These are phyloP conservation scores for Baryphthengus martii DNA, from an alignment of 2,113 vertebrate genomes.

Conservation along the genomic window DNA sequence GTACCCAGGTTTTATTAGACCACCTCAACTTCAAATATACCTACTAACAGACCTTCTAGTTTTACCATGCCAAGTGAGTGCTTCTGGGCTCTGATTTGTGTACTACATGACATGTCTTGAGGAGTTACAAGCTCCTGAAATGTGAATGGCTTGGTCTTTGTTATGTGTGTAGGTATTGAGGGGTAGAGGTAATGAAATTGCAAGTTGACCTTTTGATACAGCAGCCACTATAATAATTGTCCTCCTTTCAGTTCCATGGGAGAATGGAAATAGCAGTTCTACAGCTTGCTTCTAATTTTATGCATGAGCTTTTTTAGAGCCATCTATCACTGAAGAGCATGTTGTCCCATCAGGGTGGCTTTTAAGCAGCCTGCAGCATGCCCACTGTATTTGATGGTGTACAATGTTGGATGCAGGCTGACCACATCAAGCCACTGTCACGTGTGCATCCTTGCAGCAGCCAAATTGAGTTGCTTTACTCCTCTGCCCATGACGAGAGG, in stretches of 20 bases:
- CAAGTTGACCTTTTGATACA: conserved; percentile 29
- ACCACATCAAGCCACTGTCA: not conserved
- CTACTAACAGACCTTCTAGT: not conserved
- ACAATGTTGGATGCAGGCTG: not conserved
- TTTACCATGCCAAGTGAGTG: not conserved
- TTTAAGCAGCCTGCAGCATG: not conserved
- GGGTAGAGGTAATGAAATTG: conserved; percentile 12
- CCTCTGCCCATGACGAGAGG: not conserved
- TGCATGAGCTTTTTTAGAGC: conserved; percentile 12
- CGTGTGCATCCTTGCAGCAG: not conserved
- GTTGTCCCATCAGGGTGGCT: not conserved
- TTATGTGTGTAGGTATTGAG: not conserved
- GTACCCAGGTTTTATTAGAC: not conserved
- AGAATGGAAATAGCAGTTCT: conserved; percentile 14
- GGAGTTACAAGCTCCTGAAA: conserved; percentile 41
- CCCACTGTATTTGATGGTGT: not conserved
- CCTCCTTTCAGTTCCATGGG: not conserved
- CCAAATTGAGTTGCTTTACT: not conserved
- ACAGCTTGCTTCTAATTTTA: conserved; percentile 26
- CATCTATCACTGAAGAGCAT: not conserved
- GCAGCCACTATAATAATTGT: conserved; percentile 12
- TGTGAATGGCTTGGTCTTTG: conserved; percentile 3
- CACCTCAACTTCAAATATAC: not conserved
- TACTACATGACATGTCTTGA: not conserved
- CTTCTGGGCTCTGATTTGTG: conserved; percentile 6